Evolutionary conservation across 1,140 invertebrate genomes (phyloP).

Genomic region (Portunus trituberculatus): DNA sequence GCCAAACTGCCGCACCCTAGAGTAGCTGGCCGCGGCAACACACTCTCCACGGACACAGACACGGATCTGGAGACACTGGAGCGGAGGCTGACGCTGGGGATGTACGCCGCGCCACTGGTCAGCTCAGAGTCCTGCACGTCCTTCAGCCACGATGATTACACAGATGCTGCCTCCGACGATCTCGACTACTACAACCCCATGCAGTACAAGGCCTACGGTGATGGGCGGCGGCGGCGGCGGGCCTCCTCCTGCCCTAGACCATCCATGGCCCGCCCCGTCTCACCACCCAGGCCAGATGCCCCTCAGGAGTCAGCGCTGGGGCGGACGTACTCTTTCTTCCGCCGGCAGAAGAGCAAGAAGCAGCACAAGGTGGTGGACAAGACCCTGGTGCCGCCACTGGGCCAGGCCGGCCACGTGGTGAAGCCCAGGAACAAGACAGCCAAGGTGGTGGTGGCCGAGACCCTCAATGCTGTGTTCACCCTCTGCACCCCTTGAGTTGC

Average conservation of each 20-base stretch:
- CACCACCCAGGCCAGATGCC: background rate
- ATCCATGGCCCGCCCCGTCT: background rate
- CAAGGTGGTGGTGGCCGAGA: slow-evolving; percentile 73
- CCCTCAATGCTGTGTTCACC: slow-evolving; percentile 77
- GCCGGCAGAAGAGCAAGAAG: slow-evolving; percentile 56
- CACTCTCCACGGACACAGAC: slow-evolving; percentile 66
- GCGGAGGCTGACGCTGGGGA: slow-evolving; percentile 65
- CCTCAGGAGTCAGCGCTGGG: slow-evolving; percentile 41
- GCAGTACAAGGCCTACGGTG: slow-evolving; percentile 60
- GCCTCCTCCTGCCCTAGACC: background rate
- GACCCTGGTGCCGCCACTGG: slow-evolving; percentile 3
- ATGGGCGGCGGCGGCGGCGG: background rate
- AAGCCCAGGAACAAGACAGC: slow-evolving; percentile 74
- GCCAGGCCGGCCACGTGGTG: slow-evolving; percentile 55
- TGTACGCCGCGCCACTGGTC: slow-evolving; percentile 75
- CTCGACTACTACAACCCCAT: slow-evolving; percentile 61
- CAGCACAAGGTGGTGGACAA: slow-evolving; percentile 46
- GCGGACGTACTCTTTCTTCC: slow-evolving; percentile 64
- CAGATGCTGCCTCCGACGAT: slow-evolving; percentile 73
- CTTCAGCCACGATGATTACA: slow-evolving; percentile 70
- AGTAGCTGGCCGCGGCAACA: background rate
- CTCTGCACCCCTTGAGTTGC: slow-evolving; percentile 53
- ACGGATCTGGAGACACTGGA: slow-evolving; percentile 76
- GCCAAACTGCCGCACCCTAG: background rate
- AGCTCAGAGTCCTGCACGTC: slow-evolving; percentile 77